Evolutionary conservation across 2,113 vertebrate genomes (phyloP).

Genomic region (Lophura nycthemera): DNA sequence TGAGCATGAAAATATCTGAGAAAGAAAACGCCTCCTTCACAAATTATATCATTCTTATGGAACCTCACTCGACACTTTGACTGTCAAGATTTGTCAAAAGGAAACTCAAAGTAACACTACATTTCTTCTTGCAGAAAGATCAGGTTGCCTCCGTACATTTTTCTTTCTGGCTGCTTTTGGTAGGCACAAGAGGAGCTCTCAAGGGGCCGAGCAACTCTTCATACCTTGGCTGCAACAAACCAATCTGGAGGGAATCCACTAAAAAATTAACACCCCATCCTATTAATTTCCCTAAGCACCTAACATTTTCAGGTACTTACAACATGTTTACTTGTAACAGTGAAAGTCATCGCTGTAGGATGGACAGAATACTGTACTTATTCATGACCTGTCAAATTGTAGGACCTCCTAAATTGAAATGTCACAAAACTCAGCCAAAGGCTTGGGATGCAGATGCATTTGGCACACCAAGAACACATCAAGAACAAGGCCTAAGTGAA

Average conservation of each 20-base stretch:
- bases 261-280: neutral
- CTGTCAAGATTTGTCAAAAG: neutral
- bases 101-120: neutral
- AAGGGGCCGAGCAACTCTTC: neutral
- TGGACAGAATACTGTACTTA: neutral
- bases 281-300: neutral
- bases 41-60: neutral
- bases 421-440: neutral
- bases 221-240: neutral
- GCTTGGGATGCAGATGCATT: neutral
- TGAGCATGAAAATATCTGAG: neutral
- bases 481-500: neutral
- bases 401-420: neutral
- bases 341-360: neutral
- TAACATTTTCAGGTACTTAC: neutral
- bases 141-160: neutral
- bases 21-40: neutral
- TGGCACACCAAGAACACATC: neutral
- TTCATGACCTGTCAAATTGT: neutral
- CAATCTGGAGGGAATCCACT: neutral
- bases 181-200: neutral
- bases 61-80: neutral
- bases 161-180: neutral
- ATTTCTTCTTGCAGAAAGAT: neutral
- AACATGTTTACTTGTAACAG: neutral